A percentile compares a stretch with the other conserved stretches of the same genome.
Conservation (phyloP, 2,797 vertebrate genomes). For the Spea hammondii region DNA sequence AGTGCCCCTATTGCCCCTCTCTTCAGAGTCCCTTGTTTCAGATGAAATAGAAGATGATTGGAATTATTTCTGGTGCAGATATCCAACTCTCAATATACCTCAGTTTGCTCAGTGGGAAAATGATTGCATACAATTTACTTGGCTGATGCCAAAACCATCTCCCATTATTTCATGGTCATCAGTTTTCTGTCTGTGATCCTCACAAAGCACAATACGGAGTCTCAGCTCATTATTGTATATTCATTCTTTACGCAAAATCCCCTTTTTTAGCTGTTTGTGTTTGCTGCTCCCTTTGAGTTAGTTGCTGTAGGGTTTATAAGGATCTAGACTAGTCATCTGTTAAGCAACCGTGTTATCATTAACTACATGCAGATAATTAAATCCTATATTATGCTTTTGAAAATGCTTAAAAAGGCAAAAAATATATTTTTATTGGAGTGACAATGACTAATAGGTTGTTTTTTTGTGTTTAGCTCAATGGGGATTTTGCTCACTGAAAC, state of each 20-base stretch:
- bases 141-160: slow-evolving; percentile 2
- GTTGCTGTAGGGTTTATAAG: slow-evolving; percentile 37
- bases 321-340: slow-evolving; percentile 49
- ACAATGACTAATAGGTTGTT: slow-evolving; percentile 44
- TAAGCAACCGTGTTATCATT: slow-evolving; percentile 44
- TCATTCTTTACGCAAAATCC: slow-evolving; percentile 20
- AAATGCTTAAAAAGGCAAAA: slow-evolving; percentile 43
- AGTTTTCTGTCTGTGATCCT: slow-evolving; percentile 7
- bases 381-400: slow-evolving; percentile 34
- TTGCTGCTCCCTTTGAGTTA: slow-evolving; percentile 28
- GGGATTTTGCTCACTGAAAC: slow-evolving; percentile 33
- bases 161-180: slow-evolving; percentile 12
- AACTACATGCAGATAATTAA: slow-evolving; percentile 46
- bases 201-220: slow-evolving; percentile 24
- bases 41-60: too few species aligned
- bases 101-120: background rate
- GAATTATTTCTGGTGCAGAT: background rate
- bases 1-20: too few species aligned
- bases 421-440: slow-evolving; percentile 44
- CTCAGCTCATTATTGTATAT: slow-evolving; percentile 18
- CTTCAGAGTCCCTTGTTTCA: too few species aligned
- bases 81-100: background rate
- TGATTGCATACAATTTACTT: slow-evolving; percentile 4
- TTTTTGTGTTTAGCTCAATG: slow-evolving; percentile 30
- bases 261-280: slow-evolving; percentile 38